Evolutionary conservation across 2,888 invertebrate genomes (phyloP).

Genomic region (Heliconius hortense): DNA sequence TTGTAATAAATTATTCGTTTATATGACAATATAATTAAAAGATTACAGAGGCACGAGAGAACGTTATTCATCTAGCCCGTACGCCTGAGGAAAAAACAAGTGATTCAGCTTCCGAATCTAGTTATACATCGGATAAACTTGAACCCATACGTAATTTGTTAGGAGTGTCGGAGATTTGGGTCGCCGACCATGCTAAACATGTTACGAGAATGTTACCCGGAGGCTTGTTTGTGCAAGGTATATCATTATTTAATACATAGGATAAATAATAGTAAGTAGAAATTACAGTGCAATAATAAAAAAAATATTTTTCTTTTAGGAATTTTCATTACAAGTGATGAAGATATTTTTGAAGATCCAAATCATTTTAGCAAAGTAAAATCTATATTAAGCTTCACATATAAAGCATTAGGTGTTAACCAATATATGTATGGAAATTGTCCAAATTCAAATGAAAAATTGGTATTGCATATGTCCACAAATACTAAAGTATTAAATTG

Average conservation of each 20-base stretch:
- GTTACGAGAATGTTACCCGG: conserved; percentile 95
- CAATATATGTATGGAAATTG: conserved; percentile 84
- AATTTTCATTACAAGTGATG: conserved; percentile 87
- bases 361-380: conserved; percentile 82
- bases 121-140: conserved; percentile 58
- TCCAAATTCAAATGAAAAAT: conserved; percentile 80
- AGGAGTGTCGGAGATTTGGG: conserved; percentile 85
- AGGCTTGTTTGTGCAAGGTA: conserved; percentile 91
- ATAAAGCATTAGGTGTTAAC: conserved; percentile 80
- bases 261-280: background rate
- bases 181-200: conserved; percentile 92
- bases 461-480: conserved; percentile 84
- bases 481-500: conserved; percentile 82
- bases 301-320: conserved; percentile 64
- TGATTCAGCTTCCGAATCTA: conserved; percentile 61
- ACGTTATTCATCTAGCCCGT: conserved; percentile 89
- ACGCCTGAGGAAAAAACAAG: conserved; percentile 84
- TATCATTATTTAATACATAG: background rate
- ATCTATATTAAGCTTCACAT: conserved; percentile 80
- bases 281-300: background rate
- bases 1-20: background rate
- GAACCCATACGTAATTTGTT: conserved; percentile 74
- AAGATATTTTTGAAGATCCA: conserved; percentile 83
- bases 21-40: conserved; percentile 54
- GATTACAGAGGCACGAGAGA: conserved; percentile 86